Percentiles rank a stretch among this genome's conserved stretches.
Evolutionary conservation across 2,888 invertebrate species (phyloP).

Genomic region (Aquatica leii): DNA sequence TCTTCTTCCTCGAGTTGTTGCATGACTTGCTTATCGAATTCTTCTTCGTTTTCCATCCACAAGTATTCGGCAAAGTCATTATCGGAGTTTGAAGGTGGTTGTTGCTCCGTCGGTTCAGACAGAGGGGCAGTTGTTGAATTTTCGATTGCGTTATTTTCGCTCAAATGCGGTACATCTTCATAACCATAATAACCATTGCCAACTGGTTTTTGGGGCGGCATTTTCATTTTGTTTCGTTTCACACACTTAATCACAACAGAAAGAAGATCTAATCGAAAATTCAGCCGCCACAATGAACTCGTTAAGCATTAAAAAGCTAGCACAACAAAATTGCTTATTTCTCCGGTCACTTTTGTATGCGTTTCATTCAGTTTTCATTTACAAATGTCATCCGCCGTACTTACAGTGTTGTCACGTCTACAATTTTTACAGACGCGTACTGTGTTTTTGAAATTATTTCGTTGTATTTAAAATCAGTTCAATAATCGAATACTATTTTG

Average conservation of each 20-base stretch:
- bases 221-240: constrained; percentile 51
- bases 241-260: too few species aligned
- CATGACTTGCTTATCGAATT: constrained; percentile 89
- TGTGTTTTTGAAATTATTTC: too few species aligned
- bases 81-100: constrained; percentile 62
- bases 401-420: too few species aligned
- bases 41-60: constrained; percentile 96
- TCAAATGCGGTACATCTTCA: constrained; percentile 50
- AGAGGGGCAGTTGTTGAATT: constrained; percentile 39
- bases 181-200: constrained; percentile 55
- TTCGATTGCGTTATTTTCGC: constrained; percentile 47
- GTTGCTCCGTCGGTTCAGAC: constrained; percentile 49
- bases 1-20: constrained; percentile 88
- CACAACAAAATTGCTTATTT: neutral
- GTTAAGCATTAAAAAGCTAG: constrained; percentile 1
- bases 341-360: too few species aligned
- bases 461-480: too few species aligned
- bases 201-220: constrained; percentile 51
- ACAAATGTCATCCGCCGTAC: too few species aligned
- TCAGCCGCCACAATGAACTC: too few species aligned
- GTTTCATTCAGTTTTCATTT: too few species aligned
- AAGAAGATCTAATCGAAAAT: too few species aligned
- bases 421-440: too few species aligned
- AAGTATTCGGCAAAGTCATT: constrained; percentile 89
- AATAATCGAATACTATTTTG: too few species aligned